phyloP scores from a whole-genome alignment of 2,888 invertebrate species.

The Hermaeophaga mercurialis region DNA sequence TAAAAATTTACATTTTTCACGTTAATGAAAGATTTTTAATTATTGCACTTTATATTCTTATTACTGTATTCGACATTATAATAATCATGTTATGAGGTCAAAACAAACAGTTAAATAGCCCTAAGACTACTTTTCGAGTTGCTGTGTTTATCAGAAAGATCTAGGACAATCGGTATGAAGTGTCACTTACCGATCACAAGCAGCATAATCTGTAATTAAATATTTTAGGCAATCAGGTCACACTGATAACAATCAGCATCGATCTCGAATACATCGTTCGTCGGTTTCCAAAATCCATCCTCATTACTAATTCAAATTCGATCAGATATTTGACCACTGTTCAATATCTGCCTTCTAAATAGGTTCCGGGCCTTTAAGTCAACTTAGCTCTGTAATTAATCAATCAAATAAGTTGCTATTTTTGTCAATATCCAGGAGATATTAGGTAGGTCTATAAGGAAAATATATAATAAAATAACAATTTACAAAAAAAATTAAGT shows the following conservation, averaged over 20 bases:
- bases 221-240: slow-evolving; percentile 1
- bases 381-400: slow-evolving; percentile 53
- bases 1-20: too few relatives aligned
- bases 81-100: too few relatives aligned
- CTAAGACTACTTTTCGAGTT: too few relatives aligned
- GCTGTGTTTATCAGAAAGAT: neutral
- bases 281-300: slow-evolving; percentile 28
- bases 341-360: slow-evolving; percentile 31
- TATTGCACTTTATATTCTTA: too few relatives aligned
- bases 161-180: slow-evolving; percentile 3
- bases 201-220: slow-evolving; percentile 4
- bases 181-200: slow-evolving; percentile 4
- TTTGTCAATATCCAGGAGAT: too few relatives aligned
- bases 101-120: too few relatives aligned
- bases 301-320: slow-evolving; percentile 33
- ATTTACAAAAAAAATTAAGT: too few relatives aligned
- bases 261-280: slow-evolving; percentile 21
- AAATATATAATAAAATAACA: too few relatives aligned
- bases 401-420: too few relatives aligned
- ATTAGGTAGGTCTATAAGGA: too few relatives aligned
- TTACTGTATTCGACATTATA: too few relatives aligned
- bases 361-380: slow-evolving; percentile 18
- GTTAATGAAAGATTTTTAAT: too few relatives aligned
- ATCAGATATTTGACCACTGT: slow-evolving; percentile 34
- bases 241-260: neutral